phyloP scores from a whole-genome alignment of 1,140 invertebrate species.

The Zaprionus capensis region DNA sequence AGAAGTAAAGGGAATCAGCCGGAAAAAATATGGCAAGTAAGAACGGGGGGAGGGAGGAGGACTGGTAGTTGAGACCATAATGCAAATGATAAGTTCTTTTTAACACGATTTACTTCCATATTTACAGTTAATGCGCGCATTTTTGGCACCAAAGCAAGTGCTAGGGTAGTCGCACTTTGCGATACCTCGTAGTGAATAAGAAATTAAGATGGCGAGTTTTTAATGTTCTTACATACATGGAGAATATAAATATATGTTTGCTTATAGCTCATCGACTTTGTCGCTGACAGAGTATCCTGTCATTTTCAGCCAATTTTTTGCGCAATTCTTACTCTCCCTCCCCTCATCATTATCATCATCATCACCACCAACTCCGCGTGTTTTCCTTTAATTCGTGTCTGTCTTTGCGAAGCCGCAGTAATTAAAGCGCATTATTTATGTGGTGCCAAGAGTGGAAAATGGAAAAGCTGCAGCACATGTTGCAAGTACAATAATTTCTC shows the following conservation, averaged over 20 bases:
- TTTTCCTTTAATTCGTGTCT: constrained; percentile 18
- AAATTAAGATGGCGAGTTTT: neutral
- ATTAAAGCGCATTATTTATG: constrained; percentile 74
- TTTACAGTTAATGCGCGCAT: constrained; percentile 59
- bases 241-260: too few species aligned
- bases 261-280: neutral
- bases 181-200: neutral
- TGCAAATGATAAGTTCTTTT: constrained; percentile 79
- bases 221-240: too few species aligned
- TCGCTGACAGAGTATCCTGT: neutral
- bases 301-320: neutral
- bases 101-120: constrained; percentile 75
- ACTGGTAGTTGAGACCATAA: constrained; percentile 29
- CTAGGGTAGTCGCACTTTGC: neutral
- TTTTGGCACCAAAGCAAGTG: neutral
- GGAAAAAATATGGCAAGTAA: neutral
- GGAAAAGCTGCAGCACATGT: constrained; percentile 51
- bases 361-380: neutral
- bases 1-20: neutral
- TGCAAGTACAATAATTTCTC: constrained; percentile 11
- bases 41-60: neutral
- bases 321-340: too few species aligned
- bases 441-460: constrained; percentile 32
- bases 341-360: neutral
- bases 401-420: constrained; percentile 60